Evolutionary conservation across 2,888 invertebrate genomes (phyloP).

Genomic region (Taphrorychus bicolor): DNA sequence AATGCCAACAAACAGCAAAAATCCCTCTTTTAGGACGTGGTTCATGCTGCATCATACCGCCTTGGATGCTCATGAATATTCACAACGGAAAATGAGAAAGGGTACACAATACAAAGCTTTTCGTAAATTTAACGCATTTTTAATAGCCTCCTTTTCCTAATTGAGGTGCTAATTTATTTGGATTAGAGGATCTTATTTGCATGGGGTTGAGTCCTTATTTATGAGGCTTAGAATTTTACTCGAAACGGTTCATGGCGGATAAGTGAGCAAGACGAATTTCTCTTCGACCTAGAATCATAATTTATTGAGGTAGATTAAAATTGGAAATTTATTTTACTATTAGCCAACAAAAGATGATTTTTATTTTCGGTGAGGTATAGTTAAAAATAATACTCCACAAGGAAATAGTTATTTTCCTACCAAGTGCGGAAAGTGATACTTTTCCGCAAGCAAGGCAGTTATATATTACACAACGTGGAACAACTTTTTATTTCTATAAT

Average conservation of each 20-base stretch:
- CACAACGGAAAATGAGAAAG: constrained; percentile 33
- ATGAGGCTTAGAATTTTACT: background rate
- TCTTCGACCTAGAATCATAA: background rate
- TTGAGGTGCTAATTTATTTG: constrained; percentile 23
- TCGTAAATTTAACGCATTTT: constrained; percentile 35
- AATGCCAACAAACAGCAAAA: constrained; percentile 31
- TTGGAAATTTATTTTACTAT: too few species aligned
- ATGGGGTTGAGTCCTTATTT: background rate
- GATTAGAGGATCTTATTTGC: constrained; percentile 8
- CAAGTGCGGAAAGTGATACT: too few species aligned
- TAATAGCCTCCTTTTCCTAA: constrained; percentile 26
- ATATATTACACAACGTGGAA: too few species aligned
- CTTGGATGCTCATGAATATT: constrained; percentile 39
- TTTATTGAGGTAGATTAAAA: background rate
- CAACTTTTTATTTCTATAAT: too few species aligned
- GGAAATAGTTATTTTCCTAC: too few species aligned
- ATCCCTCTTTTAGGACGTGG: constrained; percentile 28
- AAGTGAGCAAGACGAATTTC: background rate
- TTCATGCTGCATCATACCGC: constrained; percentile 31
- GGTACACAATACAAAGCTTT: constrained; percentile 31
- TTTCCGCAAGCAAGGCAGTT: too few species aligned
- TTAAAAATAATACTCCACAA: too few species aligned
- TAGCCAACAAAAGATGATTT: too few species aligned
- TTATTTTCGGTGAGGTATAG: too few species aligned
- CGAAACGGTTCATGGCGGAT: background rate